These are phyloP conservation scores for Chelmon rostratus DNA, from an alignment of 2,797 vertebrate species.

Conservation along the genomic window DNA sequence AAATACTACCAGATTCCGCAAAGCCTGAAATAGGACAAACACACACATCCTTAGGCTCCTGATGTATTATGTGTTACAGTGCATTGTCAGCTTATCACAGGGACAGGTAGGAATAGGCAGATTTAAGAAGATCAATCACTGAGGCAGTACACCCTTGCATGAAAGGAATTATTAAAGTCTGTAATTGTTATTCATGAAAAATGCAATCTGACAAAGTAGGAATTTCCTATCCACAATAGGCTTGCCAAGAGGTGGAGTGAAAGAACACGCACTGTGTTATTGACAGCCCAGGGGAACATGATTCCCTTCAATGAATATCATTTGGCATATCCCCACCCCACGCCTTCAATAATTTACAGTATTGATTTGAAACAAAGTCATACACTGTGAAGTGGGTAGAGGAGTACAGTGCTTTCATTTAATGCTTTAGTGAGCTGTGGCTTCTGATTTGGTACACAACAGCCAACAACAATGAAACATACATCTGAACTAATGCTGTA, in stretches of 20 bases:
- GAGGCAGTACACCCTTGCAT: conserved; percentile 70
- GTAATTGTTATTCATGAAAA: conserved; percentile 89
- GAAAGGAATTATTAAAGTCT: conserved; percentile 80
- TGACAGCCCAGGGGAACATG: conserved; percentile 78
- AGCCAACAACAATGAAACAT: conserved; percentile 53
- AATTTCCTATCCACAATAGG: conserved; percentile 76
- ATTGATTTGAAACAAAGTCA: conserved; percentile 84
- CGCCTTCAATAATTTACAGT: conserved; percentile 86
- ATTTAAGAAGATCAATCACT: conserved; percentile 74
- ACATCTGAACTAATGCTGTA: conserved; percentile 38
- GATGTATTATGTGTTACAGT: conserved; percentile 49
- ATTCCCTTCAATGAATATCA: conserved; percentile 84
- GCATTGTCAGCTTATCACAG: conserved; percentile 57
- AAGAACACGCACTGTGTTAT: conserved; percentile 71
- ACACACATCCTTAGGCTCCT: conserved; percentile 44
- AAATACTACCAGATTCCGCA: conserved; percentile 13
- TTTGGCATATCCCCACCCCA: conserved; percentile 79
- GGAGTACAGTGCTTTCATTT: conserved; percentile 76
- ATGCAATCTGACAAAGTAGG: conserved; percentile 75
- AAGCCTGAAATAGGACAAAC: conserved; percentile 57
- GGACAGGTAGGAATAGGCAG: conserved; percentile 44
- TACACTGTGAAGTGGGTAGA: conserved; percentile 77
- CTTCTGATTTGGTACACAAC: conserved; percentile 68
- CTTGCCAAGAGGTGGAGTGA: conserved; percentile 63
- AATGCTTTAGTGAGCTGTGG: conserved; percentile 78